phyloP scores from a whole-genome alignment of 2,113 vertebrate genomes.

The Syngnathus typhle region DNA sequence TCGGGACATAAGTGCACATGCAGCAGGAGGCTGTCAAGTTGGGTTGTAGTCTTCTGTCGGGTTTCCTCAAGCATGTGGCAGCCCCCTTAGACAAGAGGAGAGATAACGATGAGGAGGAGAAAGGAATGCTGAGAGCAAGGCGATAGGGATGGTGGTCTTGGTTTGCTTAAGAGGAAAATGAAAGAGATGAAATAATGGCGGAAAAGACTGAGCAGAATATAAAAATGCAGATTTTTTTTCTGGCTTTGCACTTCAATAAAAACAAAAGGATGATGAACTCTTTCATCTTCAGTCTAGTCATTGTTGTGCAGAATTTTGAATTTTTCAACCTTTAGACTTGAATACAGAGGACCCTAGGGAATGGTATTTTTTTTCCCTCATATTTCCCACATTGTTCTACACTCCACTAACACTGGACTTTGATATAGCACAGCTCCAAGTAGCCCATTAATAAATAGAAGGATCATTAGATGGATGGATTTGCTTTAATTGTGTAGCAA shows the following conservation, averaged over 20 bases:
- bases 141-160: not conserved
- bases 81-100: conserved; percentile 37
- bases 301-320: not conserved
- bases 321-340: too few relatives aligned
- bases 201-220: not conserved
- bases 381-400: too few relatives aligned
- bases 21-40: conserved; percentile 53
- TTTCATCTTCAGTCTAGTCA: not conserved
- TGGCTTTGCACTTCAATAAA: too few relatives aligned
- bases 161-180: conserved; percentile 5
- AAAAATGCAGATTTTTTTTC: not conserved
- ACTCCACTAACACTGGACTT: too few relatives aligned
- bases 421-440: too few relatives aligned
- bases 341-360: too few relatives aligned
- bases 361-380: too few relatives aligned
- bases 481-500: too few relatives aligned
- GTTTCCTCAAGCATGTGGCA: conserved; percentile 61
- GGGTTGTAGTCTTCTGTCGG: conserved; percentile 40
- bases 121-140: conserved; percentile 16
- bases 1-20: not conserved
- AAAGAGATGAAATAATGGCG: not conserved
- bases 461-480: too few relatives aligned
- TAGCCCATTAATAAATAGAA: too few relatives aligned
- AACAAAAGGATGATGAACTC: not conserved
- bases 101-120: conserved; percentile 40